Evolutionary conservation across 1,140 invertebrate species (phyloP).

Genomic region (Panagrolaimus sp.): DNA sequence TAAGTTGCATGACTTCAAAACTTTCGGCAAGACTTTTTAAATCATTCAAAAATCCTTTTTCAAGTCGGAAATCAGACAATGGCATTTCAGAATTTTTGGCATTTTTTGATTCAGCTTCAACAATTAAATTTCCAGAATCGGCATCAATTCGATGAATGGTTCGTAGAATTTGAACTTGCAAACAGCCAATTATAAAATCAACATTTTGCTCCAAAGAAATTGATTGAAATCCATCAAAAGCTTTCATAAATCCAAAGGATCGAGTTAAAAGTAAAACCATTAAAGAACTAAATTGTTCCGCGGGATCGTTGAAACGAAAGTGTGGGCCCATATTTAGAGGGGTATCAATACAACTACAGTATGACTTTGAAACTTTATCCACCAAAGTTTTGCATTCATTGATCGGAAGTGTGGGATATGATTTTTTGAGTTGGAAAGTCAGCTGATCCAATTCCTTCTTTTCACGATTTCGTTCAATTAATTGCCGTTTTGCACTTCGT

Average conservation of each 20-base stretch:
- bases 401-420: not conserved
- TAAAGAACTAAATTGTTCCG: not conserved
- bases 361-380: not conserved
- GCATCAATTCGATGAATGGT: not conserved
- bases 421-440: conserved; percentile 10
- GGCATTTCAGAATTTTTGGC: not conserved
- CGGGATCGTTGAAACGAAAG: not conserved
- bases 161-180: not conserved
- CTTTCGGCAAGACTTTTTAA: not conserved
- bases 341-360: not conserved
- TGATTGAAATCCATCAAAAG: not conserved
- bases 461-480: conserved; percentile 61
- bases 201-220: not conserved
- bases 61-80: not conserved
- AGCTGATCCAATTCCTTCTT: conserved; percentile 37
- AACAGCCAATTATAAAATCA: not conserved
- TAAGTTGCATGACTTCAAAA: not conserved
- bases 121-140: not conserved
- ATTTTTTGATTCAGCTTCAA: not conserved
- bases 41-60: not conserved
- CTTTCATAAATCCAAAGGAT: conserved; percentile 6
- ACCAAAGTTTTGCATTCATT: conserved; percentile 1
- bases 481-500: conserved; percentile 60
- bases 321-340: not conserved
- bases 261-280: not conserved